These are phyloP conservation scores for Eutolmus rufibarbis DNA, from an alignment of 2,888 invertebrate genomes.

Conservation along the genomic window DNA sequence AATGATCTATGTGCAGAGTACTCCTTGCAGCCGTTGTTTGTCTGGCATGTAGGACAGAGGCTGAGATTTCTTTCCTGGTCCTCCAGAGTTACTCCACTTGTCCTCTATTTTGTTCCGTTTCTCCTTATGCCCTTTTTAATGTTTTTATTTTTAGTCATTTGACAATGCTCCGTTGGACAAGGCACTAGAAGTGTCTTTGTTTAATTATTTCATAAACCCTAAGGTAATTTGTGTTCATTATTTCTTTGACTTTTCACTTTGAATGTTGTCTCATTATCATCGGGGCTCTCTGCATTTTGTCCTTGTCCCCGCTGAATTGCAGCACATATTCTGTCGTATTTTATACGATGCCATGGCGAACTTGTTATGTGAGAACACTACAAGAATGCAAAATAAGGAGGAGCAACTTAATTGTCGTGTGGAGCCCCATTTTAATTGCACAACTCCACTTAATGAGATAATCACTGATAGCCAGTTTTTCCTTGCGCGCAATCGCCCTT, in stretches of 20 bases:
- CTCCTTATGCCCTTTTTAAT: conserved; percentile 34
- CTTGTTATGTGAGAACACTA: conserved; percentile 5
- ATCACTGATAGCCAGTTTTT: conserved; percentile 32
- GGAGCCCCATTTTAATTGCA: background rate
- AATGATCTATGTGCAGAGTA: conserved; percentile 38
- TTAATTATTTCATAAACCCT: conserved; percentile 42
- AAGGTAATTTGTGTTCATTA: conserved; percentile 42
- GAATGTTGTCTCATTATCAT: conserved; percentile 41
- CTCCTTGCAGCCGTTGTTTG: conserved; percentile 13
- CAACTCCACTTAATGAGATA: conserved; percentile 3
- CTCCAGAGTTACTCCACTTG: conserved; percentile 24
- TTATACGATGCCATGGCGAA: background rate
- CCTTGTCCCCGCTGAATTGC: conserved; percentile 12
- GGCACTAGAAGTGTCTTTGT: conserved; percentile 39
- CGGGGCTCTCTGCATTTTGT: background rate
- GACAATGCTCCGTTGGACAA: conserved; percentile 31
- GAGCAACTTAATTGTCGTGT: conserved; percentile 26
- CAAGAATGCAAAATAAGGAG: conserved; percentile 3
- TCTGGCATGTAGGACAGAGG: background rate
- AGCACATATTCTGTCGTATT: background rate
- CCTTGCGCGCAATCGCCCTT: background rate
- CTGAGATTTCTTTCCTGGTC: conserved; percentile 25
- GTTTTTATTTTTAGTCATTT: conserved; percentile 39
- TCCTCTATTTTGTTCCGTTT: conserved; percentile 39
- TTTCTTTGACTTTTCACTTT: conserved; percentile 40